A percentile compares a stretch with the other conserved stretches of the same genome.
These are phyloP conservation scores for Heteromurus nitidus DNA, from an alignment of 2,888 invertebrate species.

Conservation along the genomic window DNA sequence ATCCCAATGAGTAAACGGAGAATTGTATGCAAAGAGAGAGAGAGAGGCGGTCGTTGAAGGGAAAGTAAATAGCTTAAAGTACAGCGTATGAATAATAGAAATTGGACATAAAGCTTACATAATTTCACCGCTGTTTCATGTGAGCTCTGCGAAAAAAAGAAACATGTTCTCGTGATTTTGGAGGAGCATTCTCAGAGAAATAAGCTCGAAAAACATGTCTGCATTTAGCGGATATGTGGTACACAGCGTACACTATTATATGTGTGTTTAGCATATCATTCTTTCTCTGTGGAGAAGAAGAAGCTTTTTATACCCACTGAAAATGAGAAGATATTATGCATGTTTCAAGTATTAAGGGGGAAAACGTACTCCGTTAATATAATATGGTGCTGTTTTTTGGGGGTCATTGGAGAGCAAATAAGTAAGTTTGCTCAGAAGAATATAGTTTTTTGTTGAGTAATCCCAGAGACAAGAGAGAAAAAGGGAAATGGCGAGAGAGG, in stretches of 20 bases:
- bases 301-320: slow-evolving; percentile 39
- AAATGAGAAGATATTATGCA: slow-evolving; percentile 45
- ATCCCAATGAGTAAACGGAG: too few relatives aligned
- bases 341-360: slow-evolving; percentile 27
- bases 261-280: too few relatives aligned
- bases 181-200: too few relatives aligned
- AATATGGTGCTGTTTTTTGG: slow-evolving; percentile 38
- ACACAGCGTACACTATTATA: too few relatives aligned
- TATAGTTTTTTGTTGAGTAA: slow-evolving; percentile 62
- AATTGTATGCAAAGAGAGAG: too few relatives aligned
- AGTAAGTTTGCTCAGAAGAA: slow-evolving; percentile 57
- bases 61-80: slow-evolving; percentile 45
- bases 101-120: slow-evolving; percentile 60
- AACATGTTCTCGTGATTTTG: too few relatives aligned
- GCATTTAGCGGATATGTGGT: too few relatives aligned
- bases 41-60: background rate
- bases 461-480: slow-evolving; percentile 51
- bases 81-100: slow-evolving; percentile 57
- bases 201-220: too few relatives aligned
- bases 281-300: background rate
- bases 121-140: slow-evolving; percentile 47
- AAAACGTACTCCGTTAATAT: slow-evolving; percentile 22
- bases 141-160: too few relatives aligned
- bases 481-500: slow-evolving; percentile 59
- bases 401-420: slow-evolving; percentile 66